These are phyloP conservation scores for Takifugu bimaculatus DNA, from an alignment of 2,113 vertebrate species.

Conservation along the genomic window DNA sequence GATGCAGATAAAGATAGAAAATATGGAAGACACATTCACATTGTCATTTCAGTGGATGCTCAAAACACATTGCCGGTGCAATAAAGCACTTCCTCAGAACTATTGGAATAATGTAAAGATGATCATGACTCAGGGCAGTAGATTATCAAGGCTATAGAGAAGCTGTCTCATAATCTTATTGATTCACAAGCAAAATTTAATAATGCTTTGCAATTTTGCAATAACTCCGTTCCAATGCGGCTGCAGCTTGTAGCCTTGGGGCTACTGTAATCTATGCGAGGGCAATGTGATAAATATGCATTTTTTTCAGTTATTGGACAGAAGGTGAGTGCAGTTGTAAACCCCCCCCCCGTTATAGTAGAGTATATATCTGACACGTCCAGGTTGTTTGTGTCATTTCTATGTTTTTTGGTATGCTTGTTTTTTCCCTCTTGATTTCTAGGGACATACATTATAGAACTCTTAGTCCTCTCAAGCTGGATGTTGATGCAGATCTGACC, in stretches of 20 bases:
- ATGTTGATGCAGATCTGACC: too few relatives aligned
- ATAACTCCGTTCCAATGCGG: conserved; percentile 20
- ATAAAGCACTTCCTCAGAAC: conserved; percentile 30
- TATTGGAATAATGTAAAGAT: conserved; percentile 30
- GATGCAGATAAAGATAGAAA: background rate
- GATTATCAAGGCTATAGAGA: conserved; percentile 32
- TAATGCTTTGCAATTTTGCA: conserved; percentile 29
- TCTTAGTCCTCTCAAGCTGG: too few relatives aligned
- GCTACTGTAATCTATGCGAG: background rate
- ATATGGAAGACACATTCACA: background rate
- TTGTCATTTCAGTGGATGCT: background rate
- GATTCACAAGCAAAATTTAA: conserved; percentile 26
- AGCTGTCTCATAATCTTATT: conserved; percentile 29
- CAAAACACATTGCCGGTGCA: background rate
- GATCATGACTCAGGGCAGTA: conserved; percentile 33
- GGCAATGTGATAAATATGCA: background rate
- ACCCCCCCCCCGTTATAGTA: conserved; percentile 13
- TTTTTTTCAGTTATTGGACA: background rate
- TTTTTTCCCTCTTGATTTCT: too few relatives aligned
- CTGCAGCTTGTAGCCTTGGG: conserved; percentile 10
- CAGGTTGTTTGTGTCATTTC: too few relatives aligned
- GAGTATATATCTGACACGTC: background rate
- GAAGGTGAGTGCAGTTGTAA: conserved; percentile 1
- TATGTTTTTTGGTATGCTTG: too few relatives aligned
- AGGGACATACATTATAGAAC: too few relatives aligned